These are phyloP conservation scores for Meteorus cinctellus DNA, from an alignment of 2,888 invertebrate species.

Conservation along the genomic window DNA sequence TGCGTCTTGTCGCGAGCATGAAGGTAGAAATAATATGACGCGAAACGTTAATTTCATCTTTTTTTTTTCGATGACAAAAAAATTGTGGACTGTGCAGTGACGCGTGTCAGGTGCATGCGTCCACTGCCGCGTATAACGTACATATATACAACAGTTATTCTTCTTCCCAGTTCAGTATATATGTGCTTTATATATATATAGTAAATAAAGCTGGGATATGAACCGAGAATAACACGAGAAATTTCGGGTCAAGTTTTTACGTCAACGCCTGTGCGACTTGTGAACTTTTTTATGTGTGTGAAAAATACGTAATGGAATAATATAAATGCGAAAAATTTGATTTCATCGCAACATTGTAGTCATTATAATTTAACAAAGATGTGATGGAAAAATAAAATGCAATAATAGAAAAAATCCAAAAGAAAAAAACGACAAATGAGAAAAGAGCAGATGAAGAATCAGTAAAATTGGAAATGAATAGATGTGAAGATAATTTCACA, in stretches of 20 bases:
- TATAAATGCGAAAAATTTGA: constrained; percentile 5
- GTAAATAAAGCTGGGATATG: constrained; percentile 21
- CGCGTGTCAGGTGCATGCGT: constrained; percentile 36
- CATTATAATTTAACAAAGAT: neutral
- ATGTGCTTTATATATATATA: neutral
- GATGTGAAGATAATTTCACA: neutral
- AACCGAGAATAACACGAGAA: constrained; percentile 28
- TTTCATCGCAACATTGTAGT: neutral
- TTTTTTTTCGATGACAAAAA: constrained; percentile 30
- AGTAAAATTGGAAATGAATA: neutral
- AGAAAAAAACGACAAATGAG: neutral
- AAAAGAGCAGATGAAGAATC: neutral
- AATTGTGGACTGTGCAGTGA: constrained; percentile 28
- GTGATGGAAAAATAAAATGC: neutral
- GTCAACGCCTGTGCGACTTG: neutral
- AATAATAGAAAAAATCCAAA: neutral
- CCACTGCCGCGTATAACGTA: neutral
- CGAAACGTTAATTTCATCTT: constrained; percentile 49
- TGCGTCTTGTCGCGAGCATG: constrained; percentile 16
- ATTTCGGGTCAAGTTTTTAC: constrained; percentile 41
- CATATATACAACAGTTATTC: neutral
- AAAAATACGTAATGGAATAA: constrained; percentile 13
- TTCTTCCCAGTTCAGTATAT: neutral
- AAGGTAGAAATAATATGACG: constrained; percentile 48
- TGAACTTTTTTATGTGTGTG: neutral